These are phyloP conservation scores for Ericerus pela DNA, from an alignment of 1,140 invertebrate species.

Conservation along the genomic window DNA sequence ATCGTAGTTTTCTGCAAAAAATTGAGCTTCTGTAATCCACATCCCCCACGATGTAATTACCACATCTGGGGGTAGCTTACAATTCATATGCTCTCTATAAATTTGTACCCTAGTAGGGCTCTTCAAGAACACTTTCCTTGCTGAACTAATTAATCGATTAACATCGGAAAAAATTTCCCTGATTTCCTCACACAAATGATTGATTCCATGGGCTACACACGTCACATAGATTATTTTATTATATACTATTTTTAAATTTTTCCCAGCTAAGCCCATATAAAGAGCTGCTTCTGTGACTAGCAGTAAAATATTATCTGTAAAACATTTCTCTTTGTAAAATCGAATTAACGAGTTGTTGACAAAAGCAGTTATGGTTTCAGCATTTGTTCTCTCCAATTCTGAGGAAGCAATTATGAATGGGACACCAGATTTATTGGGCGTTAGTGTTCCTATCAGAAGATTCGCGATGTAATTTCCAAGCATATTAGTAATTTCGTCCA, in stretches of 20 bases:
- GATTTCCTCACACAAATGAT: background rate
- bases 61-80: background rate
- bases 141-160: background rate
- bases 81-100: background rate
- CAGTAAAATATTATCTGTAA: background rate
- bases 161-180: background rate
- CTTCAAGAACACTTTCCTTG: background rate
- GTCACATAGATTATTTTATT: background rate
- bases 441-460: background rate
- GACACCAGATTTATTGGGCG: background rate
- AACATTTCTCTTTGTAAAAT: background rate
- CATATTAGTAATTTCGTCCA: constrained; percentile 1
- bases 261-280: constrained; percentile 7
- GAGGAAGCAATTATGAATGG: background rate
- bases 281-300: background rate
- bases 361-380: constrained; percentile 1
- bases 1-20: constrained; percentile 1
- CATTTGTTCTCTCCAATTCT: background rate
- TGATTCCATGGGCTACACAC: background rate
- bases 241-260: constrained; percentile 3
- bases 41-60: background rate
- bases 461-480: background rate
- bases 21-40: background rate
- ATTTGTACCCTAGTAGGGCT: background rate
- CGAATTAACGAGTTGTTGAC: background rate